These are phyloP conservation scores for Caenorhabditis wallacei DNA, from an alignment of 2,888 invertebrate genomes.

Conservation along the genomic window DNA sequence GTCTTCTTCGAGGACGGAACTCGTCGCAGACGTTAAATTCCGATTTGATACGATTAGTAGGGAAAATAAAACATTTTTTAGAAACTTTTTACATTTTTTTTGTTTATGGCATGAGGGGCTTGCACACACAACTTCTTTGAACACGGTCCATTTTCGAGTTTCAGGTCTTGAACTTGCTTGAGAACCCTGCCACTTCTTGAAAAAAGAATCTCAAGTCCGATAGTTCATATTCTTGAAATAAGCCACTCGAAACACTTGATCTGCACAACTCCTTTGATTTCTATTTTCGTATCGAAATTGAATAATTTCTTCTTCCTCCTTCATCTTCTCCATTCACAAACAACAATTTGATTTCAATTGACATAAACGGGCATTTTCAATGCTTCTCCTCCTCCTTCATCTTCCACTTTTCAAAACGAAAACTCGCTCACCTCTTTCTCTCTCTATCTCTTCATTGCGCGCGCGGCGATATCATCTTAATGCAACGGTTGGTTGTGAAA, in stretches of 20 bases:
- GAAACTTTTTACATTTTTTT: neutral
- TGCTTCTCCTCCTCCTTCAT: neutral
- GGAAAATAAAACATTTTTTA: conserved; percentile 31
- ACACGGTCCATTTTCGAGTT: too few relatives aligned
- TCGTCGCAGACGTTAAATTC: conserved; percentile 50
- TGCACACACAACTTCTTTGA: too few relatives aligned
- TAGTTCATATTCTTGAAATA: too few relatives aligned
- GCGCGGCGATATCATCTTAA: conserved; percentile 33
- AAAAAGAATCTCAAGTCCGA: too few relatives aligned
- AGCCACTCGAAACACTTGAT: too few relatives aligned
- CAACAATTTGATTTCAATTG: neutral
- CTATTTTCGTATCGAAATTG: too few relatives aligned
- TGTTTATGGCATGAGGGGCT: neutral
- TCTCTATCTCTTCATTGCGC: neutral
- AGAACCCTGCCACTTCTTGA: too few relatives aligned
- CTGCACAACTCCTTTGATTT: too few relatives aligned
- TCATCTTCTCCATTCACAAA: too few relatives aligned
- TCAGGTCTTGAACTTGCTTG: too few relatives aligned
- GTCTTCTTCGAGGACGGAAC: conserved; percentile 79
- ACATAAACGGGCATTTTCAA: conserved; percentile 7
- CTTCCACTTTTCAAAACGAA: conserved; percentile 9
- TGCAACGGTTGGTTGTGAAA: conserved; percentile 13
- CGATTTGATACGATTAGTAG: neutral
- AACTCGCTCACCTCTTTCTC: conserved; percentile 4
- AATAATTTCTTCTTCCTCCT: neutral